Percentiles rank a stretch among this genome's conserved stretches.
phyloP scores from a whole-genome alignment of 2,113 vertebrate genomes.

The Chroicocephalus ridibundus region DNA sequence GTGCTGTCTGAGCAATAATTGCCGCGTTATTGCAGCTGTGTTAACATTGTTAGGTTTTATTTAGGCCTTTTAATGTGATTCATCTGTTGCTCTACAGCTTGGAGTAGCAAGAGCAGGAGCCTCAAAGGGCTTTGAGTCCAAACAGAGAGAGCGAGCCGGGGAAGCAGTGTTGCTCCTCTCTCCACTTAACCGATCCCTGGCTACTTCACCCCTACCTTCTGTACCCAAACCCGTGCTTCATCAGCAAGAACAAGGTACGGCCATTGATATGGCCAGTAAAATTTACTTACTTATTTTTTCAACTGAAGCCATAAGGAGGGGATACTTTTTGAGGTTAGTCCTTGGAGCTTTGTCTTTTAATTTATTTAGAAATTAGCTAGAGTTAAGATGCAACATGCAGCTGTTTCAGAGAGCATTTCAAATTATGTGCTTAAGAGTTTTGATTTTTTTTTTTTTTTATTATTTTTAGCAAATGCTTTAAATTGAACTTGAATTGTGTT shows the following conservation, averaged over 20 bases:
- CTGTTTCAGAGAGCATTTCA: neutral
- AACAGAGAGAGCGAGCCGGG: neutral
- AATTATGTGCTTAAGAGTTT: neutral
- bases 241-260: neutral
- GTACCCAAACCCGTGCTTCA: neutral
- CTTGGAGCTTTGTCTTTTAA: neutral
- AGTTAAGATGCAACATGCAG: neutral
- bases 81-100: neutral
- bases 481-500: neutral
- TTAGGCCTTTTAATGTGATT: neutral
- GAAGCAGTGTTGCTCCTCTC: neutral
- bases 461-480: neutral
- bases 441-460: neutral
- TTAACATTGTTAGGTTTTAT: neutral
- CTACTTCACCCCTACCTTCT: neutral
- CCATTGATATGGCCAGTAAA: neutral
- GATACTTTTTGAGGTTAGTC: neutral
- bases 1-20: neutral
- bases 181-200: neutral
- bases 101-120: neutral
- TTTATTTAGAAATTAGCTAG: neutral
- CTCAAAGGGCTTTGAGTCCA: neutral
- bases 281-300: neutral
- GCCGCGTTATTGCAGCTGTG: neutral
- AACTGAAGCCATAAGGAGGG: neutral